These are phyloP conservation scores for Bruchidius siliquastri DNA, from an alignment of 2,888 invertebrate species.

Conservation along the genomic window DNA sequence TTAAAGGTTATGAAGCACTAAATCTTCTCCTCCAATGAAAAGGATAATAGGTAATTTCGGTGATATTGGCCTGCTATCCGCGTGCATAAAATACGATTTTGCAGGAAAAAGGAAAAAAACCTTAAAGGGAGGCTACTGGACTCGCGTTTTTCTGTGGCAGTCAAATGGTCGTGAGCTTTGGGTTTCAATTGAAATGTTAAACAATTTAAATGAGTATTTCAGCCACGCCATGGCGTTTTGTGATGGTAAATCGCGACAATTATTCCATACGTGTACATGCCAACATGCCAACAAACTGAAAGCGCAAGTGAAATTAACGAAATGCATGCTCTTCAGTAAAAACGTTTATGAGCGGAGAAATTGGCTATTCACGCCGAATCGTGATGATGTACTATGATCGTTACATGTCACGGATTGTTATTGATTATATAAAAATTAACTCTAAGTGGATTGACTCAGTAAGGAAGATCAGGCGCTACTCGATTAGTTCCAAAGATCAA, in stretches of 20 bases:
- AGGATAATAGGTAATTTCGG: background rate
- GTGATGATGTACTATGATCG: background rate
- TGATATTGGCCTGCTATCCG: background rate
- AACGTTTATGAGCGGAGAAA: background rate
- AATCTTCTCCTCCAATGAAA: background rate
- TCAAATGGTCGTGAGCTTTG: too few relatives aligned
- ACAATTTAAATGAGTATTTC: background rate
- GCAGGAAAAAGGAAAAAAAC: background rate
- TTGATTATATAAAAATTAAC: too few relatives aligned
- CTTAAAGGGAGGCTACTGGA: too few relatives aligned
- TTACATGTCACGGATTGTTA: too few relatives aligned
- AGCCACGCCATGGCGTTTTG: background rate
- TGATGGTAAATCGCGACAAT: background rate
- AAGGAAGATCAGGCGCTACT: too few relatives aligned
- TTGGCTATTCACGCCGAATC: background rate
- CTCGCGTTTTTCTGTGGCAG: too few relatives aligned
- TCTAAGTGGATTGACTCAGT: too few relatives aligned
- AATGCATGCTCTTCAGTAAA: background rate
- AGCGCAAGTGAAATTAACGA: background rate
- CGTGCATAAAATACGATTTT: background rate
- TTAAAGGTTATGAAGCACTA: background rate
- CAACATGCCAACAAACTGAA: background rate
- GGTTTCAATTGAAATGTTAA: background rate
- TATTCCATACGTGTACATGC: background rate
- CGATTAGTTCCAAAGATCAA: too few relatives aligned